phyloP scores from a whole-genome alignment of 2,113 vertebrate species.

The Sinocyclocheilus anophthalmus region DNA sequence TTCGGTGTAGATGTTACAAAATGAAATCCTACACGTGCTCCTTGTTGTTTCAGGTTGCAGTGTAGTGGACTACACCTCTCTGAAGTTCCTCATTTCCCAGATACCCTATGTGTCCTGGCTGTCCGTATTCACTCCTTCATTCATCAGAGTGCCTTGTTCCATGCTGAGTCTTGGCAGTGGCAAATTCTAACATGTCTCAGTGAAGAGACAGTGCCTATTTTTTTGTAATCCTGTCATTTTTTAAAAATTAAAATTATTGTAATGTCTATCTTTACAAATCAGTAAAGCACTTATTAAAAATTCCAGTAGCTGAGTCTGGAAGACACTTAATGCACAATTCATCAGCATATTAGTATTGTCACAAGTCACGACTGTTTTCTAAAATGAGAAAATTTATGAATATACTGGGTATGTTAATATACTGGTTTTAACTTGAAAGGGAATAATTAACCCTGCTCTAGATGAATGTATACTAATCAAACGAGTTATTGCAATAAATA shows the following conservation, averaged over 20 bases:
- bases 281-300: background rate
- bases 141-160: conserved; percentile 72
- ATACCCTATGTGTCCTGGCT: conserved; percentile 61
- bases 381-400: no score
- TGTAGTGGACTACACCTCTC: conserved; percentile 71
- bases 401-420: background rate
- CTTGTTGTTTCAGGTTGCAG: conserved; percentile 64
- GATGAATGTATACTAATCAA: background rate
- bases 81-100: conserved; percentile 69
- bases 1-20: background rate
- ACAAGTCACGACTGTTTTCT: background rate
- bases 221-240: background rate
- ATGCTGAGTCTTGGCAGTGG: conserved; percentile 62
- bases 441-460: no score
- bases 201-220: background rate
- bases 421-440: background rate
- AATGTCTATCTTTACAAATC: background rate
- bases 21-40: background rate
- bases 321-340: background rate
- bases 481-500: background rate
- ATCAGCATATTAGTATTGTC: background rate
- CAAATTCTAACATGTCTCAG: conserved; percentile 62
- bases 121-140: conserved; percentile 64
- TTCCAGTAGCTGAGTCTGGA: background rate
- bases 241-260: background rate